Base-by-base conservation (phyloP, 2,797 vertebrate genomes). In the Dicrostonyx torquatus region DNA sequence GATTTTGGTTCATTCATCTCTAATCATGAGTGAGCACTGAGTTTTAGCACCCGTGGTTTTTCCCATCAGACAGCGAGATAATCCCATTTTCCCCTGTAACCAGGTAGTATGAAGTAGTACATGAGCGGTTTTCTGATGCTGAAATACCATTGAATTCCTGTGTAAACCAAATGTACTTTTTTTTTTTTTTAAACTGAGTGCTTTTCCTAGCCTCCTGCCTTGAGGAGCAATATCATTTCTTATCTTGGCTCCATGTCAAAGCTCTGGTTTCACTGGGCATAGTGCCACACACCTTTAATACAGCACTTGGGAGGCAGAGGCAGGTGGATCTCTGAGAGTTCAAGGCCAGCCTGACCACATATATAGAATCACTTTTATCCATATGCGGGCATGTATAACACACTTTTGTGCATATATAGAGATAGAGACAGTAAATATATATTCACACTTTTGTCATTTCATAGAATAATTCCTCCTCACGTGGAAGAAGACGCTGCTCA, bases 211-310 rank as follows among this genome's bases (percentile, higher is more conserved):
- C 26, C 76, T 64, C 31, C 55, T 75, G 85, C 77, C 86, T 95
- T 90, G 66, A 90, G 53, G 68, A 40, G 22, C 34, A 87, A 60
- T 77, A 76, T 89, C 24, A 82, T 94, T 95, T 97, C 90, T 95
- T 93, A 86, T 89, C n/a, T 78, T 94, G 93, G 73, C 48, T 90
- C 48, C 20, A 72, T 82, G 92, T 90, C 86, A 96, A 86, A 95
- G 95, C 22, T 58, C 89, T 45, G 50, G 75, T 34, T 45, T 66
- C 64, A 2, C 64, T 66, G 60, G 60, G 60, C 29, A 34, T 22
- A n/a, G 18, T 22, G 29, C 29, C 31, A 66, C 29, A 66, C 31
- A 34, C 18, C 60, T 84, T 83, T 64, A 82, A 83, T 83, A 12
- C 37, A 43, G 58, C 55, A 31, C 26, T 82, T 83, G 9, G 17